phyloP scores from a whole-genome alignment of 2,888 invertebrate genomes.

The Bembecia ichneumoniformis region DNA sequence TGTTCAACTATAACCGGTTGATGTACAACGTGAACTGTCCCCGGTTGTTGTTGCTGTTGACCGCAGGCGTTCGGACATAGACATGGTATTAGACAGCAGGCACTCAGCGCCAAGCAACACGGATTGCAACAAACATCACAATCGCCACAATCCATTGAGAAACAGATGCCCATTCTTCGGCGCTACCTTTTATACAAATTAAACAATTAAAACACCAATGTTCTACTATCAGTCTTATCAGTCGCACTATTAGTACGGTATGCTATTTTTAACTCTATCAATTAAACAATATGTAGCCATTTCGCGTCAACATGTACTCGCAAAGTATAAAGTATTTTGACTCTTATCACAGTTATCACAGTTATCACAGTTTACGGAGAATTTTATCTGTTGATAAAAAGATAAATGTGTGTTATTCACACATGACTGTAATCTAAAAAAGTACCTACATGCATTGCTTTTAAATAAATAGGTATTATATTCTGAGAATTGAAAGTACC shows the following conservation, averaged over 20 bases:
- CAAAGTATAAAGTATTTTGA: neutral
- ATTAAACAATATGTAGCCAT: neutral
- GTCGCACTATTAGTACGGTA: neutral
- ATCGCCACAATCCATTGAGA: conserved; percentile 58
- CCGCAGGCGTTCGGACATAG: conserved; percentile 62
- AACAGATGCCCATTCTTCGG: conserved; percentile 53
- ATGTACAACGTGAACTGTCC: conserved; percentile 42
- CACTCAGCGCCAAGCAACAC: conserved; percentile 55
- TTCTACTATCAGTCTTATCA: neutral
- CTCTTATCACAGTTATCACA: conserved; percentile 18
- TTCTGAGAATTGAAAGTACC: no score
- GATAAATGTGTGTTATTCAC: conserved; percentile 14
- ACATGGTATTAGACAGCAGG: conserved; percentile 58
- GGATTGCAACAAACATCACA: conserved; percentile 43
- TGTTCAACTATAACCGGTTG: conserved; percentile 46
- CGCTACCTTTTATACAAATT: conserved; percentile 38
- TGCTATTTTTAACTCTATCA: neutral
- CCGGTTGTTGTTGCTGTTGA: conserved; percentile 43
- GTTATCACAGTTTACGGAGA: conserved; percentile 22
- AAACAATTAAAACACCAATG: neutral
- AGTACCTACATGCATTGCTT: no score
- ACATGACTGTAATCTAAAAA: conserved; percentile 1
- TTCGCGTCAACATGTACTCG: neutral
- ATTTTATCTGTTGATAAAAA: conserved; percentile 36
- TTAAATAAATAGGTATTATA: no score